Evolutionary conservation across 2,797 vertebrate species (phyloP).

Genomic region (Leptatherina wallacei): DNA sequence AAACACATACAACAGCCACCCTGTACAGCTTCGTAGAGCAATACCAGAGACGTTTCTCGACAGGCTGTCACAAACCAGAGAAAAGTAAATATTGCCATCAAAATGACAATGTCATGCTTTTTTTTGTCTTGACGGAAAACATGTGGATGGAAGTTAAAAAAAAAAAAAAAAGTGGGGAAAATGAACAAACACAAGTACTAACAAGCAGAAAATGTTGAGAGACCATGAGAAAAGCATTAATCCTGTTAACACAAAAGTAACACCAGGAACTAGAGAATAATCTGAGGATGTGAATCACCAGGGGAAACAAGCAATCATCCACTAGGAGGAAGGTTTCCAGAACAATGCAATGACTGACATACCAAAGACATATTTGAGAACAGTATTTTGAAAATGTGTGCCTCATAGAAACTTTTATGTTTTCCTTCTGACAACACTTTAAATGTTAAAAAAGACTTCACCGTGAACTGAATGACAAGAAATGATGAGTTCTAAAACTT

Average conservation of each 20-base stretch:
- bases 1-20: constrained; percentile 37
- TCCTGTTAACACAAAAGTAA: constrained; percentile 30
- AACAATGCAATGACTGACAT: constrained; percentile 24
- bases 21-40: constrained; percentile 13
- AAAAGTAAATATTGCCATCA: constrained; percentile 30
- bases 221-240: background rate
- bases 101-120: background rate
- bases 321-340: constrained; percentile 16
- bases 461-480: background rate
- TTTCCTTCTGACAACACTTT: background rate
- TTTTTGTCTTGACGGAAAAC: background rate
- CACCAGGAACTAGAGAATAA: constrained; percentile 24
- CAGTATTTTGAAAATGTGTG: background rate
- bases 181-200: constrained; percentile 2
- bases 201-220: background rate
- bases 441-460: too few relatives aligned
- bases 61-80: constrained; percentile 3
- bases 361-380: background rate
- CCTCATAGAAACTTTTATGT: background rate
- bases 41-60: constrained; percentile 29
- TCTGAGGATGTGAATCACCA: constrained; percentile 38
- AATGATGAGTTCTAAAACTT: background rate
- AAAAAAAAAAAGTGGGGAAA: background rate
- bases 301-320: constrained; percentile 20
- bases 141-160: background rate